phyloP scores from a whole-genome alignment of 1,140 invertebrate species.

The Drosophila orosa region DNA sequence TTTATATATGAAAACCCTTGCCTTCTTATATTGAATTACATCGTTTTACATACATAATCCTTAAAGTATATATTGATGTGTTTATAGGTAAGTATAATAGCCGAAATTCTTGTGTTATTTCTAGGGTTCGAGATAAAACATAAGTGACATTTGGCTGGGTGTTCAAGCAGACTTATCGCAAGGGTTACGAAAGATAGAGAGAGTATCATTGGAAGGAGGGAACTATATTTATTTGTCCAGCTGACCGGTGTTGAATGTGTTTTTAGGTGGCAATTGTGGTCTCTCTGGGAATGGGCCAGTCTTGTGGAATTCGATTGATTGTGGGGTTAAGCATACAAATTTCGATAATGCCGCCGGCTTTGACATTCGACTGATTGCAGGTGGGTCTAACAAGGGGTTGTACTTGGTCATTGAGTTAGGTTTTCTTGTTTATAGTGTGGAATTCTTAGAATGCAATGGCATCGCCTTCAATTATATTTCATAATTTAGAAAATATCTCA shows the following conservation, averaged over 20 bases:
- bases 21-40: not conserved
- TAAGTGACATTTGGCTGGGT: conserved; percentile 18
- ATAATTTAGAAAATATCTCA: not conserved
- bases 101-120: conserved; percentile 3
- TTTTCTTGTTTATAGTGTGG: not conserved
- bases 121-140: not conserved
- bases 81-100: not conserved
- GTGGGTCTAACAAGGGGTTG: conserved; percentile 11
- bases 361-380: conserved; percentile 16
- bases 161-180: conserved; percentile 16
- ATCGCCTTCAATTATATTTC: too few relatives aligned
- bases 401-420: not conserved
- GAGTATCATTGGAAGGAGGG: not conserved
- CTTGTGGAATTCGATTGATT: conserved; percentile 56
- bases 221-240: conserved; percentile 50
- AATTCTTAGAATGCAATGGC: conserved; percentile 4
- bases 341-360: conserved; percentile 41
- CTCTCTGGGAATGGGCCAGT: not conserved
- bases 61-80: not conserved
- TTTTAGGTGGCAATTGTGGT: conserved; percentile 36
- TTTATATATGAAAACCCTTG: not conserved
- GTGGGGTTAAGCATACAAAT: conserved; percentile 55
- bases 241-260: conserved; percentile 25
- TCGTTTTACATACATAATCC: not conserved
- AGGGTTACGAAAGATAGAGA: conserved; percentile 10